These are phyloP conservation scores for Hydractinia symbiolongicarpus DNA, from an alignment of 30 jellyfish, hydroid and myxozoan species.

Conservation along the genomic window DNA sequence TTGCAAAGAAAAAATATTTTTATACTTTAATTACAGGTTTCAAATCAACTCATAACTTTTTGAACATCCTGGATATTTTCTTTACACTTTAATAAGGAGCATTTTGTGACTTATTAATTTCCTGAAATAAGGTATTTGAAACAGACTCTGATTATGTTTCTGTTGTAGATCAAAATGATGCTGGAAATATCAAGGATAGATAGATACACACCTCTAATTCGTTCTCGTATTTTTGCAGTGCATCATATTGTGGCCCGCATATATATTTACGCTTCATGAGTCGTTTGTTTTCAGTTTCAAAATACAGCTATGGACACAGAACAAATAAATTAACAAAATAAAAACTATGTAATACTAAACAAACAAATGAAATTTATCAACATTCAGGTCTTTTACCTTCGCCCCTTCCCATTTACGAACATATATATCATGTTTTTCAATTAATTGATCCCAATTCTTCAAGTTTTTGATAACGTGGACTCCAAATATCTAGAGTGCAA, in stretches of 20 bases:
- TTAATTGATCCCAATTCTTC: constrained; percentile 44
- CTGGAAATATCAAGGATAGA: neutral
- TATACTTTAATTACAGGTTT: too few relatives aligned
- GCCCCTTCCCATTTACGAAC: constrained; percentile 58
- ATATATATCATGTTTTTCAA: constrained; percentile 57
- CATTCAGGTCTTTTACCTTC: constrained; percentile 32
- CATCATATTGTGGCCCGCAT: constrained; percentile 23
- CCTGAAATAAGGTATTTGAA: too few relatives aligned
- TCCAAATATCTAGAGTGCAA: constrained; percentile 40
- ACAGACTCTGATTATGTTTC: too few relatives aligned
- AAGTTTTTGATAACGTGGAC: constrained; percentile 48
- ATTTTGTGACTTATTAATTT: too few relatives aligned
- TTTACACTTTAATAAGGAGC: too few relatives aligned
- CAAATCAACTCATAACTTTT: too few relatives aligned
- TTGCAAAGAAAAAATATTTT: too few relatives aligned
- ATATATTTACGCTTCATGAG: neutral
- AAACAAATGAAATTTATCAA: neutral
- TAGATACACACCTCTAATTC: constrained; percentile 24
- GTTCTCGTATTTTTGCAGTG: constrained; percentile 16
- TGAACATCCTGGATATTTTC: too few relatives aligned
- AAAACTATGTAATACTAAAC: neutral
- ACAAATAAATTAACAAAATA: neutral
- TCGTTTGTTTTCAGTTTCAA: constrained; percentile 3
- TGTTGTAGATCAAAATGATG: too few relatives aligned
- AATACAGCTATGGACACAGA: neutral